Conservation (phyloP, 2,888 invertebrate species). For the Sycophila texana region DNA sequence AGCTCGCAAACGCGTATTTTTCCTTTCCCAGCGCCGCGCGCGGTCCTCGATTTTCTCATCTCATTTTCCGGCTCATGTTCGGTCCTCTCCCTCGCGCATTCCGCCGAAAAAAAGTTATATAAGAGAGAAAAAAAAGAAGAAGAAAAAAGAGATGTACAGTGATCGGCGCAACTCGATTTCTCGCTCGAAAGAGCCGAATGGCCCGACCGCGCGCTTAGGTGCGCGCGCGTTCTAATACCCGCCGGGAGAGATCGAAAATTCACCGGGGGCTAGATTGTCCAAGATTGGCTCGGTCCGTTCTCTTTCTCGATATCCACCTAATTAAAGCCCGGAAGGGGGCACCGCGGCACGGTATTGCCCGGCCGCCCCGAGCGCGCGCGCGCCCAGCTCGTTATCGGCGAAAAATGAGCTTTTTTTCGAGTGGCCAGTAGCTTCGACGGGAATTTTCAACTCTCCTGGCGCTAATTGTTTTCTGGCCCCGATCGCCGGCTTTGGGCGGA, state of each 20-base stretch:
- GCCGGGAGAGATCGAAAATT: neutral
- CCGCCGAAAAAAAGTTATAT: neutral
- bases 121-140: too few relatives aligned
- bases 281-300: constrained; percentile 23
- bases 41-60: constrained; percentile 17
- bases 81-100: neutral
- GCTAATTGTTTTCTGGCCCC: constrained; percentile 36
- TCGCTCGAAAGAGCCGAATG: constrained; percentile 20
- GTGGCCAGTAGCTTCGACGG: neutral
- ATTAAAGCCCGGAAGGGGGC: constrained; percentile 30
- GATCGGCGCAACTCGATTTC: constrained; percentile 34
- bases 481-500: neutral
- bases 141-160: neutral
- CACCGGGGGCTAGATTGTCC: constrained; percentile 18
- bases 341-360: neutral
- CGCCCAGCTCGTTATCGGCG: constrained; percentile 28
- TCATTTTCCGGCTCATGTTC: constrained; percentile 30
- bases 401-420: constrained; percentile 33
- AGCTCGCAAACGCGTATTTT: neutral
- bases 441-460: neutral
- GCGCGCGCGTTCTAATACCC: neutral
- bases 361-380: neutral
- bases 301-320: constrained; percentile 26
- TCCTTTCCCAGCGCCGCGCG: neutral
- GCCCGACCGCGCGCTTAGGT: neutral